Percentiles rank a stretch among this genome's conserved stretches.
These are phyloP conservation scores for Tipula confusa DNA, from an alignment of 2,888 invertebrate genomes.

Conservation along the genomic window DNA sequence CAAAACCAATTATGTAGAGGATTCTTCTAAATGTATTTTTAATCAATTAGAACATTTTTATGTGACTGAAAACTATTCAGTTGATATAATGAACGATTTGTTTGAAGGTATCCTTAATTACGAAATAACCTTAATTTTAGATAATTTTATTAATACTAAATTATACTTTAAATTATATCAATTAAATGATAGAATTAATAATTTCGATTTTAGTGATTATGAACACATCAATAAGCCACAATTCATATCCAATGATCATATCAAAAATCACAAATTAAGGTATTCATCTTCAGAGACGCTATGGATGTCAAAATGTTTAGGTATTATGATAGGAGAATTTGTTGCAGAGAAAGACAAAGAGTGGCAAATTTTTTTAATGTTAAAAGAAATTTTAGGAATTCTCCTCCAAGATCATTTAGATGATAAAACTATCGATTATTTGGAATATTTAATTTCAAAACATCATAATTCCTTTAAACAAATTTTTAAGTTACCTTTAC, in stretches of 20 bases:
- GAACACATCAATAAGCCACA: constrained; percentile 31
- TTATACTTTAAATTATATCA: constrained; percentile 1
- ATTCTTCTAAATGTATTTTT: constrained; percentile 35
- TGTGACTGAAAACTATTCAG: constrained; percentile 32
- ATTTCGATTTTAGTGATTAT: constrained; percentile 27
- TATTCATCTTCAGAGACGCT: no score
- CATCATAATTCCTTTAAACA: constrained; percentile 21
- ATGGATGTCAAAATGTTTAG: no score
- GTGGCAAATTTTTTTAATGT: constrained; percentile 28
- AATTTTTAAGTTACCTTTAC: constrained; percentile 3
- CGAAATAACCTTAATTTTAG: no score
- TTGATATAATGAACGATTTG: constrained; percentile 13
- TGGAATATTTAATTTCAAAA: constrained; percentile 20
- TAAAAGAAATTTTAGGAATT: constrained; percentile 34
- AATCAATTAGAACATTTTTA: constrained; percentile 34
- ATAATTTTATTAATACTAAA: no score
- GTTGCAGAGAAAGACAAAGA: constrained; percentile 20
- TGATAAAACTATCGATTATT: background rate
- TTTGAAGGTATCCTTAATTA: no score
- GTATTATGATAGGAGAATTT: constrained; percentile 33
- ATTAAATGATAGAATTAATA: constrained; percentile 32
- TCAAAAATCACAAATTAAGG: no score
- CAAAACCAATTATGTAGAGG: constrained; percentile 30
- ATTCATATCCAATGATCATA: no score
- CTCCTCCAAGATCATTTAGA: background rate